These are phyloP conservation scores for Heterochromis multidens DNA, from an alignment of 2,113 vertebrate genomes.

Conservation along the genomic window DNA sequence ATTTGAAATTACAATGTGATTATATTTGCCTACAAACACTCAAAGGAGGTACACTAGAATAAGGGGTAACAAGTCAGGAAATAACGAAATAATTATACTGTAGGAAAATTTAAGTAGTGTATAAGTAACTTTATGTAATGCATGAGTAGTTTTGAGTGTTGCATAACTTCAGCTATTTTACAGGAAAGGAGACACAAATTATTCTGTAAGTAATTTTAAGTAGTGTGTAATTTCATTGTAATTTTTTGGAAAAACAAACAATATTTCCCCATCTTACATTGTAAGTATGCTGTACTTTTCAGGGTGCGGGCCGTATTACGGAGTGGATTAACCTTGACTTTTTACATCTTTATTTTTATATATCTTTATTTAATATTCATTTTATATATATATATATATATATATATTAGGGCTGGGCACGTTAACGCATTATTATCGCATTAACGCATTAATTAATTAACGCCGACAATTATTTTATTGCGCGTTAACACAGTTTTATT, in stretches of 20 bases:
- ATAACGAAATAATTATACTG: no score
- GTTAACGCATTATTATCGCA: no score
- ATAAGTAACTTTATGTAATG: not conserved
- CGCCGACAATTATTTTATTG: no score
- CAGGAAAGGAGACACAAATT: not conserved
- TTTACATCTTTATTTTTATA: not conserved
- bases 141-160: not conserved
- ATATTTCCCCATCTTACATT: not conserved
- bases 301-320: no score
- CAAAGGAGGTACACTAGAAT: no score
- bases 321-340: not conserved
- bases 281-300: fast-evolving
- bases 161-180: not conserved
- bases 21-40: not conserved
- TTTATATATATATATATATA: no score
- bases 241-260: not conserved
- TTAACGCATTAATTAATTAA: no score
- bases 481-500: no score
- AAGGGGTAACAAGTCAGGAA: no score
- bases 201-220: no score
- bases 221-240: no score
- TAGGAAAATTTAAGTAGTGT: not conserved
- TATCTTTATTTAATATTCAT: not conserved
- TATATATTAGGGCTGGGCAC: no score
- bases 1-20: not conserved